A percentile compares a stretch with the other conserved stretches of the same genome.
Evolutionary conservation across 1,140 invertebrate species (phyloP).

Genomic region (Mactra quadrangularis): DNA sequence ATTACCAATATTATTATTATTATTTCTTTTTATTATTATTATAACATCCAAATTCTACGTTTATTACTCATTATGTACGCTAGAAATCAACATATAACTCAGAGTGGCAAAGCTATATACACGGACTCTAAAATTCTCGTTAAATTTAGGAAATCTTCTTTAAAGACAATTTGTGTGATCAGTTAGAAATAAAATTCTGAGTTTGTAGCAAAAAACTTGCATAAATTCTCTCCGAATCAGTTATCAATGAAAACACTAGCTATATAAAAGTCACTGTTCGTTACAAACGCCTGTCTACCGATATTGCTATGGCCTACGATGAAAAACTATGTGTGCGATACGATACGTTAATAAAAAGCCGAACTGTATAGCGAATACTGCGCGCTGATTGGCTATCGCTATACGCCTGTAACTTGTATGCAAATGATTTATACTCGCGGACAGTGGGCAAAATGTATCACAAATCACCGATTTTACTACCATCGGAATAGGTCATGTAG

Average conservation of each 20-base stretch:
- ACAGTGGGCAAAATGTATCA: slow-evolving; percentile 72
- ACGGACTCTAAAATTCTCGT: background rate
- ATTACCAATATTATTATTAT: no score
- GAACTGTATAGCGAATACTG: slow-evolving; percentile 57
- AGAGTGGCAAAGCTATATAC: no score
- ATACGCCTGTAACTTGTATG: slow-evolving; percentile 67
- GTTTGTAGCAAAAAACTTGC: slow-evolving; percentile 15
- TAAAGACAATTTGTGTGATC: slow-evolving; percentile 48
- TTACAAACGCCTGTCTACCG: background rate
- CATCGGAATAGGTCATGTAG: slow-evolving; percentile 77
- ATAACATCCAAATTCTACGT: no score
- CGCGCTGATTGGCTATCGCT: slow-evolving; percentile 71
- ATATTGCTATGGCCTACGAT: background rate
- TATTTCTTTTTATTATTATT: no score
- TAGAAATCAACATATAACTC: no score
- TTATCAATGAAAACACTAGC: slow-evolving; percentile 12
- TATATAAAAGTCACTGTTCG: slow-evolving; percentile 14
- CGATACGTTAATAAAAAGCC: slow-evolving; percentile 45
- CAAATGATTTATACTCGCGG: slow-evolving; percentile 78
- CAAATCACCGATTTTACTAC: slow-evolving; percentile 77
- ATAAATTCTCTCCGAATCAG: slow-evolving; percentile 26
- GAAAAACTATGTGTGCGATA: slow-evolving; percentile 55
- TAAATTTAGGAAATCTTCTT: slow-evolving; percentile 43
- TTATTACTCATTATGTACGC: no score
- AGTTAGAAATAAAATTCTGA: slow-evolving; percentile 32